Conservation (phyloP, 2,113 vertebrate genomes). For the Eulemur macaco region DNA sequence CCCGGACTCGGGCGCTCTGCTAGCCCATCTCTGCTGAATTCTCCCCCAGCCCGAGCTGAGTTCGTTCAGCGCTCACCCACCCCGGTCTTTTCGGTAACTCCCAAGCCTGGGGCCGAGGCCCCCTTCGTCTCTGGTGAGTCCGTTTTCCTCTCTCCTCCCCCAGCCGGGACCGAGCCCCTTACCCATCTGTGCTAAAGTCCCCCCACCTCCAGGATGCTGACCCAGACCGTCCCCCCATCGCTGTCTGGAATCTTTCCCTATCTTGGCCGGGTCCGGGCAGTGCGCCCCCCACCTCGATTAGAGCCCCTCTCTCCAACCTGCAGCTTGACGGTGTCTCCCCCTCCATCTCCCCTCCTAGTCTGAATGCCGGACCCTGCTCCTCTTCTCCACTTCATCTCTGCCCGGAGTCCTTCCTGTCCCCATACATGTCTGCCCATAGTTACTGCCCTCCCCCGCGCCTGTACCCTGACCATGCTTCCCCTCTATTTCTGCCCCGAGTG, state of each 20-base stretch:
- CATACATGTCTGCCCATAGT: constrained; percentile 44
- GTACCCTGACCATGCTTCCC: constrained; percentile 33
- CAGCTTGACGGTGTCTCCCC: constrained; percentile 33
- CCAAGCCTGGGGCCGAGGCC: constrained; percentile 46
- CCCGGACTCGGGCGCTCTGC: constrained; percentile 43
- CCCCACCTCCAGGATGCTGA: not conserved
- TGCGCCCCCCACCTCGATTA: constrained; percentile 26
- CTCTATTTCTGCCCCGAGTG: constrained; percentile 60
- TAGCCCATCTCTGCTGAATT: constrained; percentile 41
- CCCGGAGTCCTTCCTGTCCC: constrained; percentile 10
- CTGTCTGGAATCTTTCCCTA: not conserved
- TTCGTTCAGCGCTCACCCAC: constrained; percentile 38
- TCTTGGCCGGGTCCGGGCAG: constrained; percentile 27
- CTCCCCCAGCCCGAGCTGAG: constrained; percentile 49
- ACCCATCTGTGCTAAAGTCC: not conserved
- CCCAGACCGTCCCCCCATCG: constrained; percentile 21
- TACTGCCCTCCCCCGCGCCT: constrained; percentile 27
- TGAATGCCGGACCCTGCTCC: constrained; percentile 53
- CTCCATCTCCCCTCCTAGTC: not conserved
- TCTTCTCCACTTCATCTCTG: constrained; percentile 24
- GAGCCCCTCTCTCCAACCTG: constrained; percentile 60
- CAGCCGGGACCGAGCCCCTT: not conserved
- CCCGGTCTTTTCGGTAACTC: constrained; percentile 54
- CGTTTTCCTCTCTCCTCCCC: not conserved
- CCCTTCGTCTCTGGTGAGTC: constrained; percentile 9